Evolutionary conservation across 2,113 vertebrate genomes (phyloP).

Genomic region (Cygnus atratus): DNA sequence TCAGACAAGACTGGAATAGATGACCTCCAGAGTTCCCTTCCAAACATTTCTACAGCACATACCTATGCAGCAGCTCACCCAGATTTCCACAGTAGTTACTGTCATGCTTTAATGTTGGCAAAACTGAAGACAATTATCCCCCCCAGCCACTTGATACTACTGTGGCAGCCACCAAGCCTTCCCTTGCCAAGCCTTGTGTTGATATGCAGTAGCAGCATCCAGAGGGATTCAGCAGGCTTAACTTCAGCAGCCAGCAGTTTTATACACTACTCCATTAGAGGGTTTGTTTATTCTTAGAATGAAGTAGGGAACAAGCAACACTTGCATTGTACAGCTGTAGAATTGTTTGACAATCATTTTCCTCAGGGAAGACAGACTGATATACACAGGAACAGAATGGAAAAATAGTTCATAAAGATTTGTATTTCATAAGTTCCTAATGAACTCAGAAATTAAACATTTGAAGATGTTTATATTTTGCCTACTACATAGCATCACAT

Average conservation of each 20-base stretch:
- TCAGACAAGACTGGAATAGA: background rate
- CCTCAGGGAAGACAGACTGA: background rate
- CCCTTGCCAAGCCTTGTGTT: background rate
- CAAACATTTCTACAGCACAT: background rate
- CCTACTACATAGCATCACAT: background rate
- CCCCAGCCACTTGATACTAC: background rate
- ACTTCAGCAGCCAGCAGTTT: background rate
- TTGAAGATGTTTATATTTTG: background rate
- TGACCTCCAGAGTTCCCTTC: background rate
- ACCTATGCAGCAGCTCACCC: background rate
- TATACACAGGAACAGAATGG: background rate
- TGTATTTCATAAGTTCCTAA: background rate
- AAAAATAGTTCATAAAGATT: background rate
- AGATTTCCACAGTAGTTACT: background rate
- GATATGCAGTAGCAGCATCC: background rate
- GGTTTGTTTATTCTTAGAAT: background rate
- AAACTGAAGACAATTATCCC: background rate
- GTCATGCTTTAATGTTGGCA: background rate
- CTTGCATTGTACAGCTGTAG: background rate
- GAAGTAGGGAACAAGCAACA: background rate
- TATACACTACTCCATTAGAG: background rate
- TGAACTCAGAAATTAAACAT: background rate
- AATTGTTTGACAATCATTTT: background rate
- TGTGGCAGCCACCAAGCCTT: background rate
- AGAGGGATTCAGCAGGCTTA: background rate